Evolutionary conservation across 2,797 vertebrate genomes (phyloP).

Genomic region (Trachops cirrhosus): DNA sequence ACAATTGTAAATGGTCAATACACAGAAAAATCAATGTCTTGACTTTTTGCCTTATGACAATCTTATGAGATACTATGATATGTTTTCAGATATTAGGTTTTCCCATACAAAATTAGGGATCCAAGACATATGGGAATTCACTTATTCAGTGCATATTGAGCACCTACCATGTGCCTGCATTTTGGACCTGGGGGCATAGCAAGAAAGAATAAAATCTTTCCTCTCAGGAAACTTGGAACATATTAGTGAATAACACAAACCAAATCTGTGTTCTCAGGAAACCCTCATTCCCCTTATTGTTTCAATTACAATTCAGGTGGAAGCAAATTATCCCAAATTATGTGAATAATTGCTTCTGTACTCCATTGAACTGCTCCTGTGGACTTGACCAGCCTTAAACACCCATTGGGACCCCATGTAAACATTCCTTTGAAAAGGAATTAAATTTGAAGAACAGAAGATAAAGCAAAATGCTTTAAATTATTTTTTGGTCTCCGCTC

Average conservation of each 20-base stretch:
- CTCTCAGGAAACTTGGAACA: neutral
- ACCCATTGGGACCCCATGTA: neutral
- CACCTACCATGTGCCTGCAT: neutral
- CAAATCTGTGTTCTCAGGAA: neutral
- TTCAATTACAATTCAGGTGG: conserved; percentile 41
- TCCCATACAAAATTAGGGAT: neutral
- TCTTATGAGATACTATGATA: neutral
- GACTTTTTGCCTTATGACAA: neutral
- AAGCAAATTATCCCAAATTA: conserved; percentile 58
- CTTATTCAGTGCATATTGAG: neutral
- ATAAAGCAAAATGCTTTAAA: conserved; percentile 28
- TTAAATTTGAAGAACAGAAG: conserved; percentile 29
- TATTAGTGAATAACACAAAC: neutral
- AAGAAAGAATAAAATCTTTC: neutral
- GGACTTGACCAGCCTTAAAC: neutral
- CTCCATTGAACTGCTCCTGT: conserved; percentile 11
- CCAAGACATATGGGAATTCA: neutral
- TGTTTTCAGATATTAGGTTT: neutral
- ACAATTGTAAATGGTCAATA: neutral
- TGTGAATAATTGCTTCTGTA: conserved; percentile 20
- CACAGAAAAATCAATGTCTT: neutral
- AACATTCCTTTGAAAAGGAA: conserved; percentile 23
- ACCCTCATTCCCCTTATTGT: conserved; percentile 3
- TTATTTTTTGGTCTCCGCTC: neutral
- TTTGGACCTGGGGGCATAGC: neutral